Evolutionary conservation across 2,888 invertebrate species (phyloP).

Genomic region (Miltochrista miniata): DNA sequence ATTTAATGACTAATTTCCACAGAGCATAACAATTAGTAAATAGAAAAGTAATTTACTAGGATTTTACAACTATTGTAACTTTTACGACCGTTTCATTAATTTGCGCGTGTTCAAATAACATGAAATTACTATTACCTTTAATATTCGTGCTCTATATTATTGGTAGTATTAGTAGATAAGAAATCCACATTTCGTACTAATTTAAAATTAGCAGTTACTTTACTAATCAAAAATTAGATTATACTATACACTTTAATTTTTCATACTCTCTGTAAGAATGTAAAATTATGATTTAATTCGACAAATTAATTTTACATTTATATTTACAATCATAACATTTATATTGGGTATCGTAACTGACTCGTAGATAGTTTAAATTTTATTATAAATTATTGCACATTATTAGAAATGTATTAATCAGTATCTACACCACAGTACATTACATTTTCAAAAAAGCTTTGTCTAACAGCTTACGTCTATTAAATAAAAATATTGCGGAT

Average conservation of each 20-base stretch:
- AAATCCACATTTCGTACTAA: slow-evolving; percentile 39
- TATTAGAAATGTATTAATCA: slow-evolving; percentile 16
- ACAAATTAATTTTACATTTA: slow-evolving; percentile 56
- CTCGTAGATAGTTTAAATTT: slow-evolving; percentile 34
- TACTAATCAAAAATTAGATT: slow-evolving; percentile 54
- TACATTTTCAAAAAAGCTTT: slow-evolving; percentile 13
- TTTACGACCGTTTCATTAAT: slow-evolving; percentile 33
- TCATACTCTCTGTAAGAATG: slow-evolving; percentile 38
- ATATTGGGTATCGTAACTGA: slow-evolving; percentile 47
- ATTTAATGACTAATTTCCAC: slow-evolving; percentile 31
- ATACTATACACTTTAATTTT: slow-evolving; percentile 30
- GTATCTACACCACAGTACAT: slow-evolving; percentile 21
- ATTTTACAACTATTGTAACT: slow-evolving; percentile 21
- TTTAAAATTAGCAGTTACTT: slow-evolving; percentile 51
- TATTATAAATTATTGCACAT: slow-evolving; percentile 44
- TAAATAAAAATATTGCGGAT: slow-evolving; percentile 26
- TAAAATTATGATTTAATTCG: slow-evolving; percentile 49
- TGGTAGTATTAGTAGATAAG: slow-evolving; percentile 36
- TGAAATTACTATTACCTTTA: slow-evolving; percentile 45
- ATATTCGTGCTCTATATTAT: slow-evolving; percentile 39
- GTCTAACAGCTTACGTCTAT: slow-evolving; percentile 11
- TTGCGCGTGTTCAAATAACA: slow-evolving; percentile 30
- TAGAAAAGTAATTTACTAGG: slow-evolving; percentile 25
- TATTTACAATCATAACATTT: slow-evolving; percentile 56
- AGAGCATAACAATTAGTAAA: slow-evolving; percentile 26